These are phyloP conservation scores for Pelobates cultripes DNA, from an alignment of 2,797 vertebrate species.

Conservation along the genomic window DNA sequence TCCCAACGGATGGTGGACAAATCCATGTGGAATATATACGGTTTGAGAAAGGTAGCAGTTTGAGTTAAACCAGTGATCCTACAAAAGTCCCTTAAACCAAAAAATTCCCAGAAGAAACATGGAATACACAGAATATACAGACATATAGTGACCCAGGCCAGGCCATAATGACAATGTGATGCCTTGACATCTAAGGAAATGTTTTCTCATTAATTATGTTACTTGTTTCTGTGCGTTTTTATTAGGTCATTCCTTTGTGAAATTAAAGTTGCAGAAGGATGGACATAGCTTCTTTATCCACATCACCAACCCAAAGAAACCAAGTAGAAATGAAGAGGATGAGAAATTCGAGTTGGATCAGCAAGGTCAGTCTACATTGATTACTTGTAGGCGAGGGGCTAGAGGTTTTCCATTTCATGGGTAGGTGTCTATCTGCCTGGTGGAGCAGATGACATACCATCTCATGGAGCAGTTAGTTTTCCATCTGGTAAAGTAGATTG, in stretches of 20 bases:
- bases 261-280: conserved; percentile 84
- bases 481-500: too few species aligned
- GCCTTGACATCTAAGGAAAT: neutral
- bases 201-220: neutral
- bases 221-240: conserved; percentile 28
- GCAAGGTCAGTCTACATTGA: neutral
- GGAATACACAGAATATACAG: neutral
- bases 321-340: conserved; percentile 54
- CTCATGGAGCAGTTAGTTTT: too few species aligned
- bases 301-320: conserved; percentile 72
- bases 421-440: too few species aligned
- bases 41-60: conserved; percentile 79
- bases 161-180: too few species aligned
- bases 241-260: conserved; percentile 80
- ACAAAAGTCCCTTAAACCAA: too few species aligned
- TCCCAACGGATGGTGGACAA: conserved; percentile 85
- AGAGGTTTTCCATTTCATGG: too few species aligned
- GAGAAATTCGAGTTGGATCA: neutral
- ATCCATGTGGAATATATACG: conserved; percentile 81
- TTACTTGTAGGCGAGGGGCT: too few species aligned
- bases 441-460: too few species aligned
- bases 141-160: neutral
- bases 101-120: neutral
- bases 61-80: neutral
- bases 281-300: conserved; percentile 87